phyloP scores from a whole-genome alignment of 2,797 vertebrate species.

The Euthynnus affinis region DNA sequence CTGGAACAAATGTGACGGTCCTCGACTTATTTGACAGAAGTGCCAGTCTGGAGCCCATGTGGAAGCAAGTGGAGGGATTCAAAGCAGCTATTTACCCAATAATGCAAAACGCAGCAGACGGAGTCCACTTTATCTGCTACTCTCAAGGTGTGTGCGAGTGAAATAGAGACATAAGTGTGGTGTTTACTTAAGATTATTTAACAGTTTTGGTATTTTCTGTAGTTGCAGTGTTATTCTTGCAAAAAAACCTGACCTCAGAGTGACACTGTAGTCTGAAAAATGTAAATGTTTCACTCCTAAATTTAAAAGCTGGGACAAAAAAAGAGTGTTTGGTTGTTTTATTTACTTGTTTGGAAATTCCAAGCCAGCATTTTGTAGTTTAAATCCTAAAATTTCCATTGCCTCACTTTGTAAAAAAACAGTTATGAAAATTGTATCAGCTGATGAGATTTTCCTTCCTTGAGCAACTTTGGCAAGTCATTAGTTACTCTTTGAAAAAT shows the following conservation, averaged over 20 bases:
- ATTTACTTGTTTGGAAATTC: slow-evolving; percentile 21
- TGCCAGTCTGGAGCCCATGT: slow-evolving; percentile 91
- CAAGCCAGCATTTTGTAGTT: not conserved
- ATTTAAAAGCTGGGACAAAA: not conserved
- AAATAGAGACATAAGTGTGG: slow-evolving; percentile 8
- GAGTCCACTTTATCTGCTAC: slow-evolving; percentile 93
- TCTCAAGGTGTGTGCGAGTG: slow-evolving; percentile 87
- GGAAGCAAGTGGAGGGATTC: slow-evolving; percentile 95
- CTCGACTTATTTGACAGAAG: slow-evolving; percentile 92
- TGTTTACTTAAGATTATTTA: slow-evolving; percentile 32
- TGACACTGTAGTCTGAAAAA: not conserved
- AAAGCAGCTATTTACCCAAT: slow-evolving; percentile 90
- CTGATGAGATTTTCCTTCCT: not conserved
- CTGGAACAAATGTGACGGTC: slow-evolving; percentile 91
- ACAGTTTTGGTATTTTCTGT: slow-evolving; percentile 7
- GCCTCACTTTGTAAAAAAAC: not conserved
- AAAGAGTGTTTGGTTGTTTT: not conserved
- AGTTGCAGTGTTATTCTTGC: not conserved
- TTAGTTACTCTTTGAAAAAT: not conserved
- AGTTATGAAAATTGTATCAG: not conserved
- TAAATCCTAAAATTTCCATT: not conserved
- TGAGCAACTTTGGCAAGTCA: not conserved
- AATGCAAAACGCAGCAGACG: slow-evolving; percentile 90
- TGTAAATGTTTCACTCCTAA: not conserved
- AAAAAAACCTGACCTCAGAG: not conserved